Base-by-base conservation (phyloP, 2,797 vertebrate species). In the Neostethus bicornis region DNA sequence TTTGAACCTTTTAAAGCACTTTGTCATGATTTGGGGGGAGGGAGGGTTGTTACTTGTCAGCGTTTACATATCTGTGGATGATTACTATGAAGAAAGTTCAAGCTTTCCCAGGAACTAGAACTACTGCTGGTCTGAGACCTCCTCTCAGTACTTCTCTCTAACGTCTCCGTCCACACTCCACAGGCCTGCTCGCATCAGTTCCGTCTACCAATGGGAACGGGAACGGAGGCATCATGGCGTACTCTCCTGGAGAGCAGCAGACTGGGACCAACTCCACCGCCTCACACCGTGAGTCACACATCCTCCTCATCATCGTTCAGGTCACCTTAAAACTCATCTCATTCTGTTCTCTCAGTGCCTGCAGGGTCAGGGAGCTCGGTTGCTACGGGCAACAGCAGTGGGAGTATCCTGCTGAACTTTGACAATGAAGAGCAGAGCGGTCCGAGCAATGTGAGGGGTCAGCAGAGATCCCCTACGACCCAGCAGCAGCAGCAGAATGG, bases 161-260 rank as follows among this genome's bases (percentile, higher is more conserved):
- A 7, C 20, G 0, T 16, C 8, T 34, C 5, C 44, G 0, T 66
- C 38, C 54, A 4, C 26, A 45, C 66, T 2, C 41, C 39, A 17
- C 74, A 91, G 92, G 91, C 57, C 85, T 92, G 51, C 63, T 93
- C 54, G 90, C 91, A 0, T 93, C 92, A 0, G 88, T 92, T 26
- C 92, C 92, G 6, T 91, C 90, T 65, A 90, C 87, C 29, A 91
- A 89, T 7, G 90, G 90, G 9, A 91, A 80, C 0, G 90, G 87
- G 4, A 90, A 72, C 1, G 89, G 88, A 52, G 87, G 84, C 51
- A 86, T 90, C 70, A 90, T 92, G 87, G 83, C 78, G 0, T 92
- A 88, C 73, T 91, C 87, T 51, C 88, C 83, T 3, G 89, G 87
- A 64, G 92, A 92, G 70, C 89, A 92, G 68, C 89, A 83, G 53